These are phyloP conservation scores for Leptopilina clavipes DNA, from an alignment of 1,140 invertebrate species.

Conservation along the genomic window DNA sequence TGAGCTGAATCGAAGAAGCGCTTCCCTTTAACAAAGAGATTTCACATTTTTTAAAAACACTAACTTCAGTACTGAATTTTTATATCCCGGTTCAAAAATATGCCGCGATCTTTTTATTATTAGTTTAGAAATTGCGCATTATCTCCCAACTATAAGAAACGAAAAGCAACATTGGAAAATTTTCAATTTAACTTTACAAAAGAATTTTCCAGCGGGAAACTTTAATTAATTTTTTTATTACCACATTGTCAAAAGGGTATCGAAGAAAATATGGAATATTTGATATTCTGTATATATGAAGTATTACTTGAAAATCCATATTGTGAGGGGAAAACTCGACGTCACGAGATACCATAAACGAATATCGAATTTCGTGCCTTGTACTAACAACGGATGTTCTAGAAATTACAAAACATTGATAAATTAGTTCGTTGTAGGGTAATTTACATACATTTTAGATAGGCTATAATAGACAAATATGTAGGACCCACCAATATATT, in stretches of 20 bases:
- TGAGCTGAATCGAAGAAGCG: slow-evolving; percentile 92
- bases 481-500: slow-evolving; percentile 98
- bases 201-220: neutral
- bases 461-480: too few species aligned
- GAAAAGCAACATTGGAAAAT: too few species aligned
- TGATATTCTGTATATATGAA: neutral
- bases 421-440: neutral
- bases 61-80: too few species aligned
- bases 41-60: too few species aligned
- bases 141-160: too few species aligned
- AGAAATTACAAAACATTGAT: slow-evolving; percentile 43
- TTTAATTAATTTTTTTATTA: neutral
- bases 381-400: slow-evolving; percentile 88
- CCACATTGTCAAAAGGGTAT: neutral
- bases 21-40: slow-evolving; percentile 76
- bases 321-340: slow-evolving; percentile 85
- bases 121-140: too few species aligned
- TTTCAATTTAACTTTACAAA: too few species aligned
- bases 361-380: slow-evolving; percentile 95
- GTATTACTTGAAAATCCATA: slow-evolving; percentile 89
- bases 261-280: neutral
- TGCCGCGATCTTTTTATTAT: too few species aligned
- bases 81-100: too few species aligned
- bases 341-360: slow-evolving; percentile 92
- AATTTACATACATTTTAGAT: too few species aligned